Base-by-base conservation (phyloP, 2,797 vertebrate species). In the Paedocypris micromegethes region DNA sequence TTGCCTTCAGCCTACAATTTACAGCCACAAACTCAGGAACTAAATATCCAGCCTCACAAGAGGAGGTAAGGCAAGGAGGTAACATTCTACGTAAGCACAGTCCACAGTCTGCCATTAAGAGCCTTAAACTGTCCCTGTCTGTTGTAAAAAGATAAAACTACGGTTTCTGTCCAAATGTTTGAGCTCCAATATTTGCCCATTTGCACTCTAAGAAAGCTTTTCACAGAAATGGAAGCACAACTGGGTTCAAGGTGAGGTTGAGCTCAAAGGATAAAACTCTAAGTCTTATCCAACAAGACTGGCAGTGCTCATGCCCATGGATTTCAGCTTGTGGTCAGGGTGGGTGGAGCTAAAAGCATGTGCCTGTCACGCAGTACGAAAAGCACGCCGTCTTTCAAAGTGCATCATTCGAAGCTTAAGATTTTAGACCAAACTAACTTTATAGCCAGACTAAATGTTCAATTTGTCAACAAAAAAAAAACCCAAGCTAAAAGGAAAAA, bases 1-100 rank as follows among this genome's bases (percentile, higher is more conserved):
- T 72, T 74, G 47, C 60, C 69, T 58, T 71, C 58, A 64, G 70
- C 66, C 72, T 58, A 54, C 72, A 77, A 79, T 78, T 81, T 78
- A 78, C 61, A 60, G 37, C 63, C 65, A 51, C 68, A 66, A 40
- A 64, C 60, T 60, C 75, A 66, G 62, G 59, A 70, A 68, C 70
- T 46, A 40, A 53, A 61, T 73, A 66, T 65, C 72, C 67, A 77
- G 41, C 55, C 48, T 9, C 72, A 77, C 39, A 58, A 45, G 41
- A 51, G 62, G 65, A 23, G 23, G 23, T 23, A 23, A 23, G 55
- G 70, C 43, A 41, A 49, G 46, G 48, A 47, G 61, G 54, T 65
- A 66, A 48, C 64, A 23, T 64, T 68, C 58, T 72, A 61, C 43
- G 66, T 78, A 75, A 75, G 68, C 75, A 77, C 62, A 71, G 77